These are phyloP conservation scores for Chlorops oryzae DNA, from an alignment of 1,140 invertebrate genomes.

Conservation along the genomic window DNA sequence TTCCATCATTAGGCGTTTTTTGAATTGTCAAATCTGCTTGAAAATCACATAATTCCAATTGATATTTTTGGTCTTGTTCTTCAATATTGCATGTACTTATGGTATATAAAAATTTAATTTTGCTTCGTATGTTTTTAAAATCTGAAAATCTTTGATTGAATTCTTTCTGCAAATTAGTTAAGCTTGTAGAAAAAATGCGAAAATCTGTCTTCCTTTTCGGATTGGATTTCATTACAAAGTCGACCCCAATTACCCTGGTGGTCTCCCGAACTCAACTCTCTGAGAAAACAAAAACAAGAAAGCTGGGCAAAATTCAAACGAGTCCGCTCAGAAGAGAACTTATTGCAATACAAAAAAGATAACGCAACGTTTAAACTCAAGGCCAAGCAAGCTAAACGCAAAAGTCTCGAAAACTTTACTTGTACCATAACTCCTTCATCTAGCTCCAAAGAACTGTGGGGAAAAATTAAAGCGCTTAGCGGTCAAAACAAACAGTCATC, in stretches of 20 bases:
- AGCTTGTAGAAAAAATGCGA: too few relatives aligned
- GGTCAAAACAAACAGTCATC: slow-evolving; percentile 1
- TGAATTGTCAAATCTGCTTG: too few relatives aligned
- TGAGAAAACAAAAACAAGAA: slow-evolving; percentile 9
- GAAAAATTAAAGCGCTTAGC: slow-evolving; percentile 9
- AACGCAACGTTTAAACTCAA: neutral
- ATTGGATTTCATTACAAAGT: too few relatives aligned
- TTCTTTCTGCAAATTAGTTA: too few relatives aligned
- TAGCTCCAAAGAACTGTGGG: slow-evolving; percentile 9
- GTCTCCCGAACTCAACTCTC: neutral
- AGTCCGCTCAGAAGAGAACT: neutral
- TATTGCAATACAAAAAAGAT: neutral
- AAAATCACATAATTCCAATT: too few relatives aligned
- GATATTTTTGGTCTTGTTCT: too few relatives aligned
- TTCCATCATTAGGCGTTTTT: too few relatives aligned
- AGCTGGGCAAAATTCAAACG: slow-evolving; percentile 6
- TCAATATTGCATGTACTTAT: too few relatives aligned
- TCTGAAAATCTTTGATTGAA: too few relatives aligned
- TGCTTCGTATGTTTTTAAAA: too few relatives aligned
- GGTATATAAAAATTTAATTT: too few relatives aligned
- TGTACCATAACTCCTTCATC: neutral
- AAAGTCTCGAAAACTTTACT: slow-evolving; percentile 8
- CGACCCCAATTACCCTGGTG: slow-evolving; percentile 4
- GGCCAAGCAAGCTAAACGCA: slow-evolving; percentile 4
- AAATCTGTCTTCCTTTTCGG: too few relatives aligned